These are phyloP conservation scores for Hipposideros larvatus DNA, from an alignment of 2,797 vertebrate genomes.

Conservation along the genomic window DNA sequence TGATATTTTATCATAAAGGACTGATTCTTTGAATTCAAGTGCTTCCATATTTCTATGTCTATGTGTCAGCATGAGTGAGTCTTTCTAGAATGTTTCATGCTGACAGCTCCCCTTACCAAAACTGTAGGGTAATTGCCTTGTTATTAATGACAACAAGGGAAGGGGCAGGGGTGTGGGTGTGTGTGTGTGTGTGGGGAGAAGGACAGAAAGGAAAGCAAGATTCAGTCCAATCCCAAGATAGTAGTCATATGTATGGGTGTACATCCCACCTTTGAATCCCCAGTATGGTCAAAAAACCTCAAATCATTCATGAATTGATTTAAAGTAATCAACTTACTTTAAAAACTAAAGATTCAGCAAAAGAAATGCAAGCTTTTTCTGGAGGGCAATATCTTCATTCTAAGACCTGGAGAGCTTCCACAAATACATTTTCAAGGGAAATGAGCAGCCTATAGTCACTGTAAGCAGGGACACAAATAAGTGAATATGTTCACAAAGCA, in stretches of 20 bases:
- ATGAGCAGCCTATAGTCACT: neutral
- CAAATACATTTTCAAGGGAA: conserved; percentile 38
- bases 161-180: neutral
- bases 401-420: neutral
- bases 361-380: neutral
- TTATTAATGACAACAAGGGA: neutral
- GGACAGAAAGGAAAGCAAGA: neutral
- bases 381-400: neutral
- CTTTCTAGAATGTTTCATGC: neutral
- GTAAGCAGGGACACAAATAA: neutral
- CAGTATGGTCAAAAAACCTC: neutral
- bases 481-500: neutral
- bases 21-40: neutral
- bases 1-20: neutral
- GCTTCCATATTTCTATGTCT: neutral
- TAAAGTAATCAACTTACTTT: neutral
- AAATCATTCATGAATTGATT: neutral
- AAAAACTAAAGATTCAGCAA: neutral
- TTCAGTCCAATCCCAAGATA: neutral
- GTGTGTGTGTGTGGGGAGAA: neutral
- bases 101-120: neutral
- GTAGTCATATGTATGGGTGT: neutral
- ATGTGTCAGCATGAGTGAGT: neutral
- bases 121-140: neutral
- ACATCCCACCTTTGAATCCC: neutral